Evolutionary conservation across 2,113 vertebrate genomes (phyloP).

Genomic region (Laticauda colubrina): DNA sequence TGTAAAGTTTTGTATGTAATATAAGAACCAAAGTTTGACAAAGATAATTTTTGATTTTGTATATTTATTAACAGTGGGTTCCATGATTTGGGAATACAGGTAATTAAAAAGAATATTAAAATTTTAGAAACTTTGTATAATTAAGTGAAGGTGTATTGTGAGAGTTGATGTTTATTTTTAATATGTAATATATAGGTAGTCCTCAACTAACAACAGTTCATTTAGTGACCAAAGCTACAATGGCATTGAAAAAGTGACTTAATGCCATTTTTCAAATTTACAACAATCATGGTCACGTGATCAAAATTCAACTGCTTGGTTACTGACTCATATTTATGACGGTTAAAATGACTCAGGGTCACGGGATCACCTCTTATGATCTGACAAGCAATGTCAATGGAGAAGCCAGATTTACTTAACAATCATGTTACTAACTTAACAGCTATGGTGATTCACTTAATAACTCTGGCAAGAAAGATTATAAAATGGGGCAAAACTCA

Average conservation of each 20-base stretch:
- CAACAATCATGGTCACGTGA: neutral
- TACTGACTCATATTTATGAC: neutral
- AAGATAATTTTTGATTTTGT: neutral
- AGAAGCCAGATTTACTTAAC: neutral
- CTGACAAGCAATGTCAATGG: neutral
- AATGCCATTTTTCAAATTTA: neutral
- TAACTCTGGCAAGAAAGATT: neutral
- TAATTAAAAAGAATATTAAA: neutral
- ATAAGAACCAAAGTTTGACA: neutral
- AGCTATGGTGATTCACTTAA: neutral
- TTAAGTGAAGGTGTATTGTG: neutral
- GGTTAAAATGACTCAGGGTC: neutral
- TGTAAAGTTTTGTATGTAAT: neutral
- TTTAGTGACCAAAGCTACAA: neutral
- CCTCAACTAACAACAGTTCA: neutral
- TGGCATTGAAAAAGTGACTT: neutral
- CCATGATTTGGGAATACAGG: neutral
- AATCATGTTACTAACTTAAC: neutral
- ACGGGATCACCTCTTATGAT: neutral
- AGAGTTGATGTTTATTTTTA: neutral
- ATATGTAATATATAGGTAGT: neutral
- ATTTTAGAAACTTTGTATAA: neutral
- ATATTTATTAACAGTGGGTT: neutral
- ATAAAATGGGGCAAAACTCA: neutral
- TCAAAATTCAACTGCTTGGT: neutral